Evolutionary conservation across 1,140 invertebrate species (phyloP).

Genomic region (Euwallacea similis): DNA sequence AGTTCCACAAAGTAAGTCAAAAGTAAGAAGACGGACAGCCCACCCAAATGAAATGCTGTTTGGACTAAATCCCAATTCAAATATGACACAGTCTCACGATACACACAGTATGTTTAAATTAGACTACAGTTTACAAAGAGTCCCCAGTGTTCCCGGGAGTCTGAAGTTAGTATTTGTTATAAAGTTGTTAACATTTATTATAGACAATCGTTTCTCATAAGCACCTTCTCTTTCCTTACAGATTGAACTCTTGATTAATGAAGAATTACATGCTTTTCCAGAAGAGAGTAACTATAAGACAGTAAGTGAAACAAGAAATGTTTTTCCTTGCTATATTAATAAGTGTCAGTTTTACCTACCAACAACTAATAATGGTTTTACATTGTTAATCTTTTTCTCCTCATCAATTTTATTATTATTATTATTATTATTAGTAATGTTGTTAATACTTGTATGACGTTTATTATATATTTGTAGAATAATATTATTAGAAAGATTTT

Average conservation of each 20-base stretch:
- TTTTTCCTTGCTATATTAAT: constrained; percentile 30
- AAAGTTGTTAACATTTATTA: no score
- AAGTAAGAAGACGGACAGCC: constrained; percentile 67
- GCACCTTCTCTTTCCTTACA: constrained; percentile 28
- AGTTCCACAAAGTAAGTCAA: constrained; percentile 52
- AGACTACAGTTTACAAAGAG: constrained; percentile 61
- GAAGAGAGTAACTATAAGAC: constrained; percentile 2
- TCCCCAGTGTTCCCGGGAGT: constrained; percentile 70
- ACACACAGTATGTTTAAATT: constrained; percentile 35
- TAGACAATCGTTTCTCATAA: neutral
- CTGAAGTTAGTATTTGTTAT: constrained; percentile 57
- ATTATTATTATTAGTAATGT: constrained; percentile 38
- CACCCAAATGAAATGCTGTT: constrained; percentile 70
- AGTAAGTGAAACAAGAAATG: constrained; percentile 13
- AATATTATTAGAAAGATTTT: constrained; percentile 31
- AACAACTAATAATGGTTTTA: constrained; percentile 34
- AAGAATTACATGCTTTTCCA: constrained; percentile 29
- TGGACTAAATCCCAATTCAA: constrained; percentile 51
- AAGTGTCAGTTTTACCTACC: constrained; percentile 27
- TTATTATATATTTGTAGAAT: constrained; percentile 31
- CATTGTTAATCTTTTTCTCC: constrained; percentile 37
- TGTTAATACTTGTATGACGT: constrained; percentile 40
- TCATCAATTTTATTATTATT: constrained; percentile 37
- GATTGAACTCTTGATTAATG: constrained; percentile 47
- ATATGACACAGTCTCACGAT: constrained; percentile 44